Evolutionary conservation across 2,797 vertebrate genomes (phyloP), one percentile per base, ranked within the genome.

Genomic region (Anomalospiza imberbis): DNA sequence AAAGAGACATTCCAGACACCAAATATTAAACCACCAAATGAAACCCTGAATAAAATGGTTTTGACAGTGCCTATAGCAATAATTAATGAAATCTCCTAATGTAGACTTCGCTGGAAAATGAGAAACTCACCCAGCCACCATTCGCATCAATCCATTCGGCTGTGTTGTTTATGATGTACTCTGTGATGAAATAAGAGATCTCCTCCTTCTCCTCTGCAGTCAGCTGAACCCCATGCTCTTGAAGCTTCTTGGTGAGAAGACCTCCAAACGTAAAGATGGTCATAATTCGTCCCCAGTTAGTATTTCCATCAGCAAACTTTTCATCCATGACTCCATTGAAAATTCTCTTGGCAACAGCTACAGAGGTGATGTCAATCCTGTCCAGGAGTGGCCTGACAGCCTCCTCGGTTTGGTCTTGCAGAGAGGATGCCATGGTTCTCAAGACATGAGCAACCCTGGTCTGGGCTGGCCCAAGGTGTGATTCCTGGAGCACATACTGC

Each of bases 221-320:
- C 18, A 94, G 88, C 77, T 88, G 88, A 21, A 88, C 78, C 47
- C 40, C 96, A 1, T 96, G 87, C 48, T 62, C 83, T 34, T 92
- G 96, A 31, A 98, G 96, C 65, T 96, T 97, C 95, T 97, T 98
- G 9, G 92, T 77, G 42, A 98, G 96, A 48, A 97, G 91, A 48
- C 97, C 98, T 60, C 97, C 97, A 65, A 98, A 97, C 0, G 97
- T 96, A 76, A 98, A 98, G 60, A 98, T 85, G 32, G 98, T 98
- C 89, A 96, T 97, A 61, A 98, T 98, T 70, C 98, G 91, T 28
- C 98, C 98, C 98, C 98, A 98, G 96, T 98, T 98, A 47, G 97
- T 91, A 72, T 95, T 80, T 51, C 98, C 98, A 4, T 98, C 98
- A 26, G 97, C 97, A 79, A 98, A 98, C 48, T 98, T 96, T 50